Percentiles rank a stretch among this genome's conserved stretches.
phyloP scores from a whole-genome alignment of 2,888 invertebrate species.

The Alloscopus bannaensis region DNA sequence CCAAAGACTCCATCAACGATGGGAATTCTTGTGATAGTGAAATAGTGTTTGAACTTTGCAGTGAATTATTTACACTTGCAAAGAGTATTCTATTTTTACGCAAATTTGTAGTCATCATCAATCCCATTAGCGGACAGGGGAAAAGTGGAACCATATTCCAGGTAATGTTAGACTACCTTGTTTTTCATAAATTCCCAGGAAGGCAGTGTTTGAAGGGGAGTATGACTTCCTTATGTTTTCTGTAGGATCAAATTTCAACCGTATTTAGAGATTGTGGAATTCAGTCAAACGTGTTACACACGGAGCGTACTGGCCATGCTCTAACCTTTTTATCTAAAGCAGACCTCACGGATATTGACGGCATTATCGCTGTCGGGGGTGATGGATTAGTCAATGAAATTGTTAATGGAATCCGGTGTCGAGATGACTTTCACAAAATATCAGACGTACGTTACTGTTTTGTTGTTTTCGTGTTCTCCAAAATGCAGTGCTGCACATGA shows the following conservation, averaged over 20 bases:
- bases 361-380: slow-evolving; percentile 81
- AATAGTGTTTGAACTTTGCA: slow-evolving; percentile 21
- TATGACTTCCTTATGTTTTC: neutral
- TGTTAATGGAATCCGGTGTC: slow-evolving; percentile 43
- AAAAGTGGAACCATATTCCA: slow-evolving; percentile 89
- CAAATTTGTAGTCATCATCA: slow-evolving; percentile 87
- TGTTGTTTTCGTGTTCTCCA: neutral
- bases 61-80: slow-evolving; percentile 2
- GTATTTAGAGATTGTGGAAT: slow-evolving; percentile 91
- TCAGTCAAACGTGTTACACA: slow-evolving; percentile 90
- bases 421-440: slow-evolving; percentile 12
- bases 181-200: slow-evolving; percentile 3
- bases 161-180: slow-evolving; percentile 11
- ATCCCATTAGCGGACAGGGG: slow-evolving; percentile 95
- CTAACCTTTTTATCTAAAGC: slow-evolving; percentile 85
- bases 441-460: slow-evolving; percentile 28
- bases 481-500: neutral
- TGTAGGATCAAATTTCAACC: slow-evolving; percentile 82
- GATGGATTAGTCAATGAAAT: slow-evolving; percentile 77
- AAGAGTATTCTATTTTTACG: slow-evolving; percentile 38
- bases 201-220: too few species aligned
- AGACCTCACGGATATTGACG: slow-evolving; percentile 86
- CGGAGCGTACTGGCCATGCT: slow-evolving; percentile 89
- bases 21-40: neutral
- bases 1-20: neutral